Percentiles rank a stretch among this genome's conserved stretches.
Evolutionary conservation across 2,888 invertebrate species (phyloP).

Genomic region (Tricholauxania praeusta): DNA sequence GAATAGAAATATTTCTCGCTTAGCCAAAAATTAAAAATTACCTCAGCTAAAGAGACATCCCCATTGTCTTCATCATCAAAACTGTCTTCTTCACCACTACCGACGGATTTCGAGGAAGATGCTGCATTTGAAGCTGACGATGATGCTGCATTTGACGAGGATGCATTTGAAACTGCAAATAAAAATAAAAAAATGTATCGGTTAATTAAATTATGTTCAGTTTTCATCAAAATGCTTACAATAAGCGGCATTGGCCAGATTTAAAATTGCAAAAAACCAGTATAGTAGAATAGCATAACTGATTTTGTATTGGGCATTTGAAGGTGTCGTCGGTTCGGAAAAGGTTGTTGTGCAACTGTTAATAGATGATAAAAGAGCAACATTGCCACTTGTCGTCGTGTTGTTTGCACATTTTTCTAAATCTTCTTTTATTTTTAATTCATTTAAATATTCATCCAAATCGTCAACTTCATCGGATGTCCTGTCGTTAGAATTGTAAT

Average conservation of each 20-base stretch:
- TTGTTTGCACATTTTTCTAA: constrained; percentile 20
- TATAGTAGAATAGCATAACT: constrained; percentile 64
- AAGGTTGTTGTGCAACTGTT: background rate
- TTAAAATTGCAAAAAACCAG: constrained; percentile 66
- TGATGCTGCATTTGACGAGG: constrained; percentile 38
- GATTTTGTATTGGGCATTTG: constrained; percentile 38
- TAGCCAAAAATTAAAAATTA: constrained; percentile 44
- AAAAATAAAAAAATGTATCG: constrained; percentile 55
- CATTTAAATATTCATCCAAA: constrained; percentile 66
- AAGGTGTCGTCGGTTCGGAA: constrained; percentile 32
- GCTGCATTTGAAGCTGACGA: constrained; percentile 50
- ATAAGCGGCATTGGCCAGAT: constrained; percentile 63
- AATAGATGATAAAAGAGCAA: constrained; percentile 12
- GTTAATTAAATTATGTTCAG: constrained; percentile 50
- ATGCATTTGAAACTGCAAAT: constrained; percentile 50
- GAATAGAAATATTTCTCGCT: background rate
- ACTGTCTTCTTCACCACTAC: constrained; percentile 51
- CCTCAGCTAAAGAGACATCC: constrained; percentile 66
- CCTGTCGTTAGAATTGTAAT: constrained; percentile 28
- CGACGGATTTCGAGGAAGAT: constrained; percentile 45
- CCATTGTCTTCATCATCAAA: constrained; percentile 68
- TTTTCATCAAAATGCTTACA: constrained; percentile 60
- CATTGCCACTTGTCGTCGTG: constrained; percentile 31
- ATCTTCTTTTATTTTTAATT: constrained; percentile 60
- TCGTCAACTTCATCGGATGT: constrained; percentile 58